phyloP scores from a whole-genome alignment of 2,888 invertebrate genomes.

The Plebejus argus region DNA sequence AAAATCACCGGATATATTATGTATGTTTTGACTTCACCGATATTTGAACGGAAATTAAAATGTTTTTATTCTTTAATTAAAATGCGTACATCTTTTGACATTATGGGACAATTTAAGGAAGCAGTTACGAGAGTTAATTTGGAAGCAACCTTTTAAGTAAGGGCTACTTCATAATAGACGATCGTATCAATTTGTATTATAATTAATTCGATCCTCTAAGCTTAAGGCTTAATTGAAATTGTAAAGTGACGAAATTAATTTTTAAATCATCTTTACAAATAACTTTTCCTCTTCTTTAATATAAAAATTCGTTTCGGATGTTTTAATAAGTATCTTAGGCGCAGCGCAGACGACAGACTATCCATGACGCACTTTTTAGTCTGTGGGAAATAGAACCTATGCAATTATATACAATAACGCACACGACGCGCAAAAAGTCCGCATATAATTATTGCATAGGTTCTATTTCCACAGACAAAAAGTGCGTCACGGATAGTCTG shows the following conservation, averaged over 20 bases:
- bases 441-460: too few relatives aligned
- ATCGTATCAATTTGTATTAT: constrained; percentile 2
- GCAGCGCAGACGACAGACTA: too few relatives aligned
- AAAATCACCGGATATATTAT: background rate
- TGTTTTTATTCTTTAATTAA: background rate
- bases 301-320: background rate
- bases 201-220: background rate
- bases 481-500: too few relatives aligned
- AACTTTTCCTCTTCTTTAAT: background rate
- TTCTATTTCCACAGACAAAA: too few relatives aligned
- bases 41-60: constrained; percentile 21
- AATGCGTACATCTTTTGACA: background rate
- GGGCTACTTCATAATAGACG: background rate
- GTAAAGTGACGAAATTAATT: constrained; percentile 3
- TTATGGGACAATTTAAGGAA: background rate
- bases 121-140: background rate
- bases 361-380: too few relatives aligned
- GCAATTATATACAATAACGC: too few relatives aligned
- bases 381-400: too few relatives aligned
- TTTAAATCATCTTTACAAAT: background rate
- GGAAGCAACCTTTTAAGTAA: background rate
- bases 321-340: too few relatives aligned
- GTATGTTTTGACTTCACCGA: constrained; percentile 1
- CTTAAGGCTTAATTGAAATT: background rate
- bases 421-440: too few relatives aligned